Conservation (phyloP, 1,140 invertebrate genomes). For the Conus ventricosus region DNA sequence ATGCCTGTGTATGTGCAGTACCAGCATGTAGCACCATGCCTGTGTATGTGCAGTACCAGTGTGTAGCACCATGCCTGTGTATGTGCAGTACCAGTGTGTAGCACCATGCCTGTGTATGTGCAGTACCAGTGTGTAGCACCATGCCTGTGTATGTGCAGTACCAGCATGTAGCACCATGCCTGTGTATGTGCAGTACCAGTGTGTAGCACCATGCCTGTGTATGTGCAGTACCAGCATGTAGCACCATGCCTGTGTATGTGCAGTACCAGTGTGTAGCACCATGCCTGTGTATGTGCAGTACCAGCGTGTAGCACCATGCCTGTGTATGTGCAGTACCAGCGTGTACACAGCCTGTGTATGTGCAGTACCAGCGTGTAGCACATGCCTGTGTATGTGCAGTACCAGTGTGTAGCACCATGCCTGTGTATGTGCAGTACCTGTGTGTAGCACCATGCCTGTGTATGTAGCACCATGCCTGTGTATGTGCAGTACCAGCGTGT, state of each 20-base stretch:
- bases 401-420: no score
- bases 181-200: constrained; percentile 39
- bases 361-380: constrained; percentile 36
- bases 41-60: constrained; percentile 39
- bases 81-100: constrained; percentile 35
- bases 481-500: constrained; percentile 43
- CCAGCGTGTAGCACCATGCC: no score
- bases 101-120: constrained; percentile 2
- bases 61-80: background rate
- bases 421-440: constrained; percentile 42
- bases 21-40: no score
- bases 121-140: constrained; percentile 25
- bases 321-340: constrained; percentile 44
- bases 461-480: background rate
- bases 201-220: background rate
- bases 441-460: no score
- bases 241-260: constrained; percentile 2
- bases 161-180: no score
- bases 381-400: constrained; percentile 36
- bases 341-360: constrained; percentile 22
- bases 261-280: constrained; percentile 25
- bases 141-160: constrained; percentile 37
- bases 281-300: constrained; percentile 37
- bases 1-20: constrained; percentile 37
- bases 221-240: constrained; percentile 35